These are phyloP conservation scores for Gobius niger DNA, from an alignment of 2,113 vertebrate genomes.

Conservation along the genomic window DNA sequence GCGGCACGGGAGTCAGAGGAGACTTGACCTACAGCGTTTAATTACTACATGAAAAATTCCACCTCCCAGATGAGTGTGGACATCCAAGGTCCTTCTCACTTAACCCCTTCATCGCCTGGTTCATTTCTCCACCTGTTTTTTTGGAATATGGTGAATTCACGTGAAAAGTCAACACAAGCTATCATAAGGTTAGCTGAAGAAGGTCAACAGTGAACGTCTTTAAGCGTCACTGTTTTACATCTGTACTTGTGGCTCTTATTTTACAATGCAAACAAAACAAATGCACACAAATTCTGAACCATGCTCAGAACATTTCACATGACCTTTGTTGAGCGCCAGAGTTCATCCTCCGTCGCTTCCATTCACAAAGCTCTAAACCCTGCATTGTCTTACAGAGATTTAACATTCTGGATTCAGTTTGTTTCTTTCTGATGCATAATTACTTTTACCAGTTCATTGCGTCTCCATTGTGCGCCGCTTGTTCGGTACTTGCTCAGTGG, in stretches of 20 bases:
- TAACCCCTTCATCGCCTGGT: slow-evolving; percentile 69
- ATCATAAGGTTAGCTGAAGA: no score
- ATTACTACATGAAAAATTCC: slow-evolving; percentile 96
- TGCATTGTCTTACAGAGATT: slow-evolving; percentile 29
- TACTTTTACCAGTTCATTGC: slow-evolving; percentile 58
- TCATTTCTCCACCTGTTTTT: not conserved
- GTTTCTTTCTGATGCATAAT: slow-evolving; percentile 63
- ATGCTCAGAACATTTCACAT: not conserved
- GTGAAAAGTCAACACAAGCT: not conserved
- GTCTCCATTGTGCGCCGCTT: slow-evolving; percentile 55
- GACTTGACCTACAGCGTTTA: slow-evolving; percentile 97
- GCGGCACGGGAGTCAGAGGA: slow-evolving; percentile 88
- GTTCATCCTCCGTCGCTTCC: not conserved
- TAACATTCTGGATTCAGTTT: slow-evolving; percentile 32
- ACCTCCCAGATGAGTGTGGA: slow-evolving; percentile 82
- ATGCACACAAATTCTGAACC: not conserved
- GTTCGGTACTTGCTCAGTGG: slow-evolving; percentile 47
- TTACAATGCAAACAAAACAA: no score
- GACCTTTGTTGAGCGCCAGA: slow-evolving; percentile 25
- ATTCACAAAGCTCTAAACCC: slow-evolving; percentile 29
- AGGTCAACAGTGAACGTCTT: no score
- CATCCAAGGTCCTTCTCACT: slow-evolving; percentile 71
- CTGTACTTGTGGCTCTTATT: no score
- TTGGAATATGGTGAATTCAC: not conserved
- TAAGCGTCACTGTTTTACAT: no score